Base-by-base conservation (phyloP, 2,797 vertebrate species). In the Tenualosa ilisha region DNA sequence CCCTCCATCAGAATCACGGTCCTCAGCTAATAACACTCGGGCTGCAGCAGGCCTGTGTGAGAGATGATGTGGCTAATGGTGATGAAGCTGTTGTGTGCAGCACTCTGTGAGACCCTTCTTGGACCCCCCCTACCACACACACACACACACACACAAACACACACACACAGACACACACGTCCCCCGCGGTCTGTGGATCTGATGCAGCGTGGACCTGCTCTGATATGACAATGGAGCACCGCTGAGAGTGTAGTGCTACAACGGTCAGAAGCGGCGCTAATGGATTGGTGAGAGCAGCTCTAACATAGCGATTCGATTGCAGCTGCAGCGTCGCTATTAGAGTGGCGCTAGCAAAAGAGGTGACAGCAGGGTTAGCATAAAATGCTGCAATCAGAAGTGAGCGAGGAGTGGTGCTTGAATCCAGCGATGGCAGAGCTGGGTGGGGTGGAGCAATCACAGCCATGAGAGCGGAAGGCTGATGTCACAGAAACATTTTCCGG, bases 351-450 rank as follows among this genome's bases (percentile, higher is more conserved):
- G 5, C 63, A 68, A 31, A 68, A 9, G 24, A 2, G 63, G 59
- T 24, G 59, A 63, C 20, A 17, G 7, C 26, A 6, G 63, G 63
- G 26, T 15, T 75, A 17, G 68, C 31, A 26, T 75, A 40, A 75
- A 75, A 40, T 20, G 68, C 31, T 40, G 31, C 31, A 75, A 75
- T 75, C 68, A 75, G 68, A 37, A 13, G 15, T 7, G 68, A 75
- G 68, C 15, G 68, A 40, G 12, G 68, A 75, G 37, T 75, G 31
- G 68, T 37, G 68, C 68, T 75, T 75, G 68, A 68, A 75, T 75
- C 37, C 68, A 43, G 15, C 68, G 3, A 75, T 40, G 15, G 31
- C 37, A 75, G 31, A 1, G 37, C 68, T 17, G 24, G 24, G 31
- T 31, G 24, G 24, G 24, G 26, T 12, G 68, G 68, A 17, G 31